Percentiles rank a stretch among this genome's conserved stretches.
These are phyloP conservation scores for Gari tellinella DNA, from an alignment of 2,888 invertebrate species.

Conservation along the genomic window DNA sequence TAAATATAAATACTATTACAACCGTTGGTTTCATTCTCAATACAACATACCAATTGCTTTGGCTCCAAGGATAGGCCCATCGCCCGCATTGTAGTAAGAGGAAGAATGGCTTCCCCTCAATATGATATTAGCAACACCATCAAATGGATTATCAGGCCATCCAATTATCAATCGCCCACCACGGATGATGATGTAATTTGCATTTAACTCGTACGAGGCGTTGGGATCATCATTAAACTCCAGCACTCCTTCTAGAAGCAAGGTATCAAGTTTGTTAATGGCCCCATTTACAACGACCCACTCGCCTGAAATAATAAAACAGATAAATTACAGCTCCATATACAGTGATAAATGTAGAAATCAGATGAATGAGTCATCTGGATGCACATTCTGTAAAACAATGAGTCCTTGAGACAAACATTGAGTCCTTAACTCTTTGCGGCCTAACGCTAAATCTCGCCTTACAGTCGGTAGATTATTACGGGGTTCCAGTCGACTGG, in stretches of 20 bases:
- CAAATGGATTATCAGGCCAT: conserved; percentile 58
- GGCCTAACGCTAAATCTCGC: too few species aligned
- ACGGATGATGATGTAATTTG: conserved; percentile 58
- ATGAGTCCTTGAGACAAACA: too few species aligned
- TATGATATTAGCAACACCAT: conserved; percentile 45
- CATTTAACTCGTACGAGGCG: conserved; percentile 30
- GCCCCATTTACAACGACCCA: conserved; percentile 65
- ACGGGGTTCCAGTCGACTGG: too few species aligned
- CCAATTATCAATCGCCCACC: conserved; percentile 68
- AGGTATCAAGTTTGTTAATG: conserved; percentile 61
- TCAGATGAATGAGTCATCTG: too few species aligned
- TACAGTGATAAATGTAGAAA: too few species aligned
- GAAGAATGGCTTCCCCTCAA: conserved; percentile 53
- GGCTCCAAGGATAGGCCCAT: conserved; percentile 54
- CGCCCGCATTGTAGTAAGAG: conserved; percentile 21
- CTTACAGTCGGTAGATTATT: too few species aligned
- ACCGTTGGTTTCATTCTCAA: background rate
- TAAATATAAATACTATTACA: too few species aligned
- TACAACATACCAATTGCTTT: conserved; percentile 63
- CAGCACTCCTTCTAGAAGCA: conserved; percentile 73
- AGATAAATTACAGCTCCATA: too few species aligned
- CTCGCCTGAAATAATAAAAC: conserved; percentile 12
- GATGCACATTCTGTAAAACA: too few species aligned
- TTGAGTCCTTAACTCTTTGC: too few species aligned
- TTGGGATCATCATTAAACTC: conserved; percentile 60